A percentile compares a stretch with the other conserved stretches of the same genome.
Evolutionary conservation across 2,797 vertebrate species (phyloP).

Genomic region (Holocentrus rufus): DNA sequence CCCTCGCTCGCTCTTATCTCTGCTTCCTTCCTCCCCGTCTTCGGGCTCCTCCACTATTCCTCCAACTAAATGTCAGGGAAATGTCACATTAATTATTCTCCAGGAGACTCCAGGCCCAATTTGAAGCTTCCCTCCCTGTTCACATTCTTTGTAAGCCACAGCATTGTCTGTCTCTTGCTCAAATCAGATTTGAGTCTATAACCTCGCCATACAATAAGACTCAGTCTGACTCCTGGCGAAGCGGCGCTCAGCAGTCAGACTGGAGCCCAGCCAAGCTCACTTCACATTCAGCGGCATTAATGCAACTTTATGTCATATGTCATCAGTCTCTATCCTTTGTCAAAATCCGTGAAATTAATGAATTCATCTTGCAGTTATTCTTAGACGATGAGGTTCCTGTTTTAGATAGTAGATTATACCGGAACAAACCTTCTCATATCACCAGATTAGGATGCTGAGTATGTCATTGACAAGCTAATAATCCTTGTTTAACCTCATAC

Average conservation of each 20-base stretch:
- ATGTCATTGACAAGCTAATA: neutral
- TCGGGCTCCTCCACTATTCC: slow-evolving; percentile 73
- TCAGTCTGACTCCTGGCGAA: slow-evolving; percentile 64
- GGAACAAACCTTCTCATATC: neutral
- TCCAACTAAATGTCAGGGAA: slow-evolving; percentile 85
- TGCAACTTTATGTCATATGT: slow-evolving; percentile 17
- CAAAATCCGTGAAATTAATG: neutral
- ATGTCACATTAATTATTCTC: slow-evolving; percentile 88
- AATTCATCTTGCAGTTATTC: neutral
- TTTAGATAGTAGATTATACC: neutral
- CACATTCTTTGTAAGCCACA: slow-evolving; percentile 64
- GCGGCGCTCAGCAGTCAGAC: slow-evolving; percentile 40
- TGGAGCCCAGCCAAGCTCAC: slow-evolving; percentile 21
- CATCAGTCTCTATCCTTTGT: slow-evolving; percentile 21
- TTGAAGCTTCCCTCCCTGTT: slow-evolving; percentile 65
- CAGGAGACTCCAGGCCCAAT: slow-evolving; percentile 73
- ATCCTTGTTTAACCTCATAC: neutral
- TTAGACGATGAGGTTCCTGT: neutral
- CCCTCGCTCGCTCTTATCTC: slow-evolving; percentile 30
- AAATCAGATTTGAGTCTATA: slow-evolving; percentile 76
- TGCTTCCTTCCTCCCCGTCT: slow-evolving; percentile 61
- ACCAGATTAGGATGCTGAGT: slow-evolving; percentile 9
- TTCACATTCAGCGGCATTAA: slow-evolving; percentile 39
- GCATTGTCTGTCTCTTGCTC: slow-evolving; percentile 67
- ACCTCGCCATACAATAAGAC: slow-evolving; percentile 74